Base-by-base conservation (phyloP, 2,888 invertebrate species). In the Polietes domitor region DNA sequence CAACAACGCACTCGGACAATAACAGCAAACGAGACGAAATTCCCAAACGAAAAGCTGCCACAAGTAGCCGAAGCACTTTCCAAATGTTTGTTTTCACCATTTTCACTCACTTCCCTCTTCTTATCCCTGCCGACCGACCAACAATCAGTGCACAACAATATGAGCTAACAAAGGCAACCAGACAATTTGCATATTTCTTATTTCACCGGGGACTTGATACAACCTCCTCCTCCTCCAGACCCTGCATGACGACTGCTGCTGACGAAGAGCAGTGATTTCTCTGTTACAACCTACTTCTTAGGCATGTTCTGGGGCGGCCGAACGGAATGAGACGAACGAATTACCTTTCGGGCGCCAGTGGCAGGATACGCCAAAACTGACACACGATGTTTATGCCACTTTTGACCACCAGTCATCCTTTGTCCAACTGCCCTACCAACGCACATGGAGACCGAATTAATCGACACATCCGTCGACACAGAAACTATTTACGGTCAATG, bases 101-200 rank as follows among this genome's bases (percentile, higher is more conserved):
- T 68, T 21, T 12, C 68, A 68, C 37, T 43, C 43, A 24, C 6
- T 68, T 17, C 63, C 24, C 21, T 68, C 63, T 43, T 78, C 71
- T 41, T 65, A 28, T 43, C 28, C 70, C 47, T 37, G 68, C 71
- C 55, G 75, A 21, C 17, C 58, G 47, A 68, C 37, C 74, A 84
- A 70, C 53, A 74, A 73, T 41, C 77, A 74, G 17, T 43, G 12
- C 43, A 43, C 37, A 63, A 72, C 71, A 58, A n/a, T 10, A 55
- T 72, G 53, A 50, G 32, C 32, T 50, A 53, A 43, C 21, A 19
- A 70, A 19, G 58, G 53, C 53, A 70, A 55, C 19, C 63, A 47
- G 50, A 19, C 77, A 81, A 81, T 84, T 80, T 84, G 71, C 83
- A 84, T 80, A 80, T 84, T 84, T 72, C 55, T 75, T 65, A 84